Percentiles rank a stretch among this genome's conserved stretches.
phyloP scores from a whole-genome alignment of 1,140 invertebrate species.

The Drosophila biarmipes region DNA sequence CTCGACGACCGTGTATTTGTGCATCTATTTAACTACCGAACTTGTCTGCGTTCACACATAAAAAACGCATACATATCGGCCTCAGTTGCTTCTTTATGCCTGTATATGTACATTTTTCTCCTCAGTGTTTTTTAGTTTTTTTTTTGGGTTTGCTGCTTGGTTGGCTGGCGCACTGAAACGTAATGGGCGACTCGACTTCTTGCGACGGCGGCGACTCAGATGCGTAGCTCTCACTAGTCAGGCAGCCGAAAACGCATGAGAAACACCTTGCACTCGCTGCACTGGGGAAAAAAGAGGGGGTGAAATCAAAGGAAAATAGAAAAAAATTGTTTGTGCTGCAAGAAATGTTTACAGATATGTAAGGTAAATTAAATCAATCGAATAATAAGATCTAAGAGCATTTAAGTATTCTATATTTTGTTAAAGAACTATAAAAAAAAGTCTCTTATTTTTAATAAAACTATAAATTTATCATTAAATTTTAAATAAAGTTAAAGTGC shows the following conservation, averaged over 20 bases:
- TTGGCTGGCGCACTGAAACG: conserved; percentile 78
- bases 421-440: too few relatives aligned
- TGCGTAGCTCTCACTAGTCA: conserved; percentile 45
- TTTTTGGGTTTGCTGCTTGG: conserved; percentile 71
- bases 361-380: too few relatives aligned
- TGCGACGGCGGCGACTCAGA: conserved; percentile 15
- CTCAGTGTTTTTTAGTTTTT: conserved; percentile 12
- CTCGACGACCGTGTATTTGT: conserved; percentile 41
- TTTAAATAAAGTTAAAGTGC: too few relatives aligned
- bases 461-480: too few relatives aligned
- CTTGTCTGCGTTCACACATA: conserved; percentile 82
- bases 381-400: not conserved
- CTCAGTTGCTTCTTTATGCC: conserved; percentile 28
- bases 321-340: too few relatives aligned
- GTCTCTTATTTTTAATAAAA: too few relatives aligned
- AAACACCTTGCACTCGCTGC: conserved; percentile 30
- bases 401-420: too few relatives aligned
- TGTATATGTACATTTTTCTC: conserved; percentile 14
- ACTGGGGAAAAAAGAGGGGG: conserved; percentile 1
- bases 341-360: too few relatives aligned
- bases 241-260: conserved; percentile 19
- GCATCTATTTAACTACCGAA: conserved; percentile 82
- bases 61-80: conserved; percentile 78
- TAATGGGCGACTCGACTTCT: conserved; percentile 74
- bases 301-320: too few relatives aligned